phyloP scores from a whole-genome alignment of 1,140 invertebrate genomes.

The Contarinia nasturtii region DNA sequence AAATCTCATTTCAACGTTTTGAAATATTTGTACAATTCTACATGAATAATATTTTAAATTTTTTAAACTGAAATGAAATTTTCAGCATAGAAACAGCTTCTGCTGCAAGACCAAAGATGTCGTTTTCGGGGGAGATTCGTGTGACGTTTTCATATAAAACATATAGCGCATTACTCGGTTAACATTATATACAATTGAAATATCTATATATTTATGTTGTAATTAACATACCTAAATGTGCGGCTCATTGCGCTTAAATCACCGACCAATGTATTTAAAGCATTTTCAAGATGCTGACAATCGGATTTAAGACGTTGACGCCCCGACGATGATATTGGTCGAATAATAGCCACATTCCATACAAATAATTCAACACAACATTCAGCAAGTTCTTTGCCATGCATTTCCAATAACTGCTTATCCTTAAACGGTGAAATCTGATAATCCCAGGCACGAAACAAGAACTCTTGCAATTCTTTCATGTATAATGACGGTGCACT shows the following conservation, averaged over 20 bases:
- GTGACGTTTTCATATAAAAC: too few relatives aligned
- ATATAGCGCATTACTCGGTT: too few relatives aligned
- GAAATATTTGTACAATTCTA: too few relatives aligned
- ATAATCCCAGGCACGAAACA: conserved; percentile 49
- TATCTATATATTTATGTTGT: not conserved
- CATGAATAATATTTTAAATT: too few relatives aligned
- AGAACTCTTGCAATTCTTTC: conserved; percentile 79
- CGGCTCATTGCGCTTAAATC: conserved; percentile 54
- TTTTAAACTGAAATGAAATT: too few relatives aligned
- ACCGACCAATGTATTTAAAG: conserved; percentile 31
- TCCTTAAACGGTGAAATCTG: conserved; percentile 59
- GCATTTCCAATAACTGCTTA: conserved; percentile 45
- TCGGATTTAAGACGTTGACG: conserved; percentile 63
- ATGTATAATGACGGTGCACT: conserved; percentile 67
- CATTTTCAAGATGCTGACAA: conserved; percentile 48
- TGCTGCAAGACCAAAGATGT: too few relatives aligned
- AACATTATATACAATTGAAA: too few relatives aligned
- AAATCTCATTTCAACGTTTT: too few relatives aligned
- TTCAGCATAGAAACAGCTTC: too few relatives aligned
- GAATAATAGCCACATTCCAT: conserved; percentile 62
- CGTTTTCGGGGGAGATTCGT: too few relatives aligned
- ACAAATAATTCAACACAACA: conserved; percentile 75
- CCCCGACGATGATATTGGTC: conserved; percentile 62
- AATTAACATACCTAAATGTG: conserved; percentile 32
- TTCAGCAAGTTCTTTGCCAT: conserved; percentile 36